Evolutionary conservation across 2,888 invertebrate species (phyloP).

Genomic region (Drosophila sordidula): DNA sequence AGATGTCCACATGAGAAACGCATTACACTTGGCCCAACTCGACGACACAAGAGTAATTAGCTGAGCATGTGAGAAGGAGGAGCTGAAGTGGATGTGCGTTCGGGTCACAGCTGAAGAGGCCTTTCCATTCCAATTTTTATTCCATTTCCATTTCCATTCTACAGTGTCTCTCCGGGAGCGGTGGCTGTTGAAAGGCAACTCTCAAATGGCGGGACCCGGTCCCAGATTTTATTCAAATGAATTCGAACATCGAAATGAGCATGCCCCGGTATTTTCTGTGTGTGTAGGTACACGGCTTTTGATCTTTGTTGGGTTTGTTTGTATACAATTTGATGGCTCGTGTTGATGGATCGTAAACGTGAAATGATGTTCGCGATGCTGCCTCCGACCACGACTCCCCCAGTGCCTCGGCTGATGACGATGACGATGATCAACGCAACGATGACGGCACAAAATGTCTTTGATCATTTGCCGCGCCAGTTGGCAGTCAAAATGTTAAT

Average conservation of each 20-base stretch:
- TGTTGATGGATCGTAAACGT: conserved; percentile 84
- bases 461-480: conserved; percentile 81
- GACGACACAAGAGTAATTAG: conserved; percentile 67
- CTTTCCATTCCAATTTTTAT: conserved; percentile 22
- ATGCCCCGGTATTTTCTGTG: conserved; percentile 12
- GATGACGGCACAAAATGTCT: conserved; percentile 80
- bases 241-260: conserved; percentile 48
- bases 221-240: conserved; percentile 63
- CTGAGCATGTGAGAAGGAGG: conserved; percentile 14
- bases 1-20: conserved; percentile 48
- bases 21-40: conserved; percentile 41
- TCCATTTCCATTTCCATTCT: conserved; percentile 2
- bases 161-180: conserved; percentile 19
- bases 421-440: conserved; percentile 59
- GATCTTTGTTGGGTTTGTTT: conserved; percentile 84
- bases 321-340: conserved; percentile 85
- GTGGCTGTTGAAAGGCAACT: conserved; percentile 50
- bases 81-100: conserved; percentile 16
- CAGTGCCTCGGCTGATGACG: conserved; percentile 30
- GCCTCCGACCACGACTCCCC: conserved; percentile 24
- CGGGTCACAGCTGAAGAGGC: conserved; percentile 24
- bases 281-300: conserved; percentile 76
- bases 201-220: conserved; percentile 40
- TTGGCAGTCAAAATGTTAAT: conserved; percentile 82
- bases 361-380: conserved; percentile 76